phyloP scores from a whole-genome alignment of 2,113 vertebrate genomes.

The Antechinus flavipes region DNA sequence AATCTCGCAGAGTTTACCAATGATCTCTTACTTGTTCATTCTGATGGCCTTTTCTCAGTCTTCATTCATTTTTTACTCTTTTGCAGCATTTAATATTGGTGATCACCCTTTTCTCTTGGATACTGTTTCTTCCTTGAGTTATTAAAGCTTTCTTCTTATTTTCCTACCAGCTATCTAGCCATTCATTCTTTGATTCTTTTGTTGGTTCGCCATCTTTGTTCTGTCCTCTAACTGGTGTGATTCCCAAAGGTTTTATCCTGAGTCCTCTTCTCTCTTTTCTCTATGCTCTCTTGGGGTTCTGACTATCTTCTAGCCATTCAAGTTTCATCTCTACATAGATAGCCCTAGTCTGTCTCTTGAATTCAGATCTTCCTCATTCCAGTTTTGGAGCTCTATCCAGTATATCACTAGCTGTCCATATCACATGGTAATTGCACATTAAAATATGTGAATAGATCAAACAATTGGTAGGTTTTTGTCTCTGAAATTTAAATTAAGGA shows the following conservation, averaged over 20 bases:
- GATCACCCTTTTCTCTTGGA: background rate
- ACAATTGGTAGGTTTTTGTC: background rate
- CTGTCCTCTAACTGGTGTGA: background rate
- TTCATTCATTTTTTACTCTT: background rate
- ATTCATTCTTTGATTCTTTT: background rate
- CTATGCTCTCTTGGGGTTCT: background rate
- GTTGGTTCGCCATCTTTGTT: background rate
- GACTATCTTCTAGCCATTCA: background rate
- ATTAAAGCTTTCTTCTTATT: background rate
- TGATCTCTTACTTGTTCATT: background rate
- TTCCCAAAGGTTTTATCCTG: background rate
- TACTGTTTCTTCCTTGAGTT: background rate
- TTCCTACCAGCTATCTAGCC: background rate
- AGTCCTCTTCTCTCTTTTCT: background rate
- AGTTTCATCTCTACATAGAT: background rate
- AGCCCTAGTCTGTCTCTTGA: background rate
- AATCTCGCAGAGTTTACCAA: background rate
- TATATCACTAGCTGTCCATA: background rate
- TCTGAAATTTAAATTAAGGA: background rate
- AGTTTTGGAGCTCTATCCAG: background rate
- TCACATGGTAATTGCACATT: conserved; percentile 25
- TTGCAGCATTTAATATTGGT: background rate
- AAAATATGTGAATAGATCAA: background rate
- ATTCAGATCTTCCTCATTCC: background rate
- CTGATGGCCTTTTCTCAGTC: background rate